phyloP scores from a whole-genome alignment of 2,888 invertebrate genomes.

The Tuberolachnus salignus region DNA sequence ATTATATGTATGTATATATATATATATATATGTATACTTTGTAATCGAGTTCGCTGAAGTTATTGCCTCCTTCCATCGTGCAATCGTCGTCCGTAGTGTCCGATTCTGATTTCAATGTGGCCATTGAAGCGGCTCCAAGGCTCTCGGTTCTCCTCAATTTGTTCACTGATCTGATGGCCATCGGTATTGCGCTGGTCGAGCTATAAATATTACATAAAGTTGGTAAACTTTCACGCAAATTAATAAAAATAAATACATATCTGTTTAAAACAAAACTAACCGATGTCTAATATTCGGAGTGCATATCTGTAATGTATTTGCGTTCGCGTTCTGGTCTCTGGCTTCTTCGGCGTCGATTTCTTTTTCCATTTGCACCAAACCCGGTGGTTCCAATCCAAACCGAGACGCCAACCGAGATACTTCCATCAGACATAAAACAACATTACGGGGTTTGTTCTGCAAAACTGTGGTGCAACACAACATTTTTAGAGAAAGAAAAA shows the following conservation, averaged over 20 bases:
- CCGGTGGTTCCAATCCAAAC: conserved; percentile 81
- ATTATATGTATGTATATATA: no score
- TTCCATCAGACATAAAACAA: conserved; percentile 83
- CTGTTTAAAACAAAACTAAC: conserved; percentile 9
- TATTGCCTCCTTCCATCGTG: conserved; percentile 24
- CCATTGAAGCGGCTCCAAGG: conserved; percentile 38
- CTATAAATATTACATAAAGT: neutral
- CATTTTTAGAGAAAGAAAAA: conserved; percentile 28
- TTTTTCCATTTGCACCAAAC: conserved; percentile 80
- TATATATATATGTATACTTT: conserved; percentile 2
- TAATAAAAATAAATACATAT: no score
- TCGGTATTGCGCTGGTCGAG: conserved; percentile 49
- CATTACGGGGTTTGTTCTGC: conserved; percentile 82
- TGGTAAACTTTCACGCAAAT: no score
- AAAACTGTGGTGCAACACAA: conserved; percentile 67
- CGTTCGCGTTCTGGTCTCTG: conserved; percentile 27
- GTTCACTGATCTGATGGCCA: conserved; percentile 42
- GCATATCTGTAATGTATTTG: neutral
- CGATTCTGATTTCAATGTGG: conserved; percentile 46
- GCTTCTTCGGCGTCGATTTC: conserved; percentile 80
- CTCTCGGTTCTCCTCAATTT: conserved; percentile 51
- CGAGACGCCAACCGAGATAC: conserved; percentile 80
- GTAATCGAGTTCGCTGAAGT: conserved; percentile 33
- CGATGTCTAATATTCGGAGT: conserved; percentile 39
- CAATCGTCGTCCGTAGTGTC: conserved; percentile 50